Conservation (phyloP, 2,797 vertebrate genomes). For the Karalla daura region DNA sequence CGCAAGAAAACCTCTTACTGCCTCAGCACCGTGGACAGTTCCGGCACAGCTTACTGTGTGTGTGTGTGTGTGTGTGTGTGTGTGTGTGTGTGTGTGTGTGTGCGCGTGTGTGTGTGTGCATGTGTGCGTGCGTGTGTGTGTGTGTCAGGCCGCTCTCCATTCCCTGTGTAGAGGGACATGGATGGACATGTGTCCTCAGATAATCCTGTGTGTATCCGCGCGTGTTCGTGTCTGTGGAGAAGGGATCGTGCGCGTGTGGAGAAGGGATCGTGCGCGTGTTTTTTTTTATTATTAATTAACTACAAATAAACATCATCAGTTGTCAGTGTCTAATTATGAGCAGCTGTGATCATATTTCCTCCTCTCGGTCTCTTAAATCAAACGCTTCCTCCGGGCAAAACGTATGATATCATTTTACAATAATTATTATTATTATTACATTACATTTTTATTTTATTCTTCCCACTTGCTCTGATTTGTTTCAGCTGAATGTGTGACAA, state of each 20-base stretch:
- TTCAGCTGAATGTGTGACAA: background rate
- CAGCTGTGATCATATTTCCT: background rate
- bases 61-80: too few relatives aligned
- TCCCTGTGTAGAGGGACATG: constrained; percentile 56
- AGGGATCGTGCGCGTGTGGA: background rate
- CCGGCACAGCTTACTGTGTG: too few relatives aligned
- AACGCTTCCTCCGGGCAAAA: too few relatives aligned
- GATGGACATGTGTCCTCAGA: constrained; percentile 71
- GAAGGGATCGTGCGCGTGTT: background rate
- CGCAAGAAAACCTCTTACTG: constrained; percentile 78
- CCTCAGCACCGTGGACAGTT: constrained; percentile 87
- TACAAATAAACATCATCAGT: background rate
- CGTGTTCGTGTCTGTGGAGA: constrained; percentile 3
- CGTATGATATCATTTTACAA: too few relatives aligned
- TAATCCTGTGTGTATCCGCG: constrained; percentile 55
- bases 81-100: too few relatives aligned
- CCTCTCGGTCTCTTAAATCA: background rate
- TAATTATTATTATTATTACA: background rate
- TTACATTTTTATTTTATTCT: background rate
- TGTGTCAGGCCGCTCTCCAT: constrained; percentile 66
- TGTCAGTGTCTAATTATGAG: background rate
- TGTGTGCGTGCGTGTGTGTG: too few relatives aligned
- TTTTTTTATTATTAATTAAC: background rate
- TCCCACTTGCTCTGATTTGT: background rate
- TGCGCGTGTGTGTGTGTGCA: too few relatives aligned